phyloP scores from a whole-genome alignment of 2,113 vertebrate genomes.

The Pongo abelii region DNA sequence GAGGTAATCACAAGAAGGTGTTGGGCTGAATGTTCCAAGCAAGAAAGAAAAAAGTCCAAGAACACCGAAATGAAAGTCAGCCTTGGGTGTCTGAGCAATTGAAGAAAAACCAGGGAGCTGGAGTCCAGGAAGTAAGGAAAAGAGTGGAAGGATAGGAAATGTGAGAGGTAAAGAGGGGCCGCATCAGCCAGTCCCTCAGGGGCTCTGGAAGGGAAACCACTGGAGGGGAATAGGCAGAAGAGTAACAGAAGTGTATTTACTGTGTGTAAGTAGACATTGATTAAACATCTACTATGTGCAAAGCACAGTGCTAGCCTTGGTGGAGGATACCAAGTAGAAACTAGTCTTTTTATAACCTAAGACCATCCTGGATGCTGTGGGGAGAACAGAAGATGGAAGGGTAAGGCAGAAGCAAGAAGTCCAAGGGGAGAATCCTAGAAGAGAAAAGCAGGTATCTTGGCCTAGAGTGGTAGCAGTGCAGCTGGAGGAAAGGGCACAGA shows the following conservation, averaged over 20 bases:
- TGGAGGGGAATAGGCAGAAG: not conserved
- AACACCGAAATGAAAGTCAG: not conserved
- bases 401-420: not conserved
- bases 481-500: not conserved
- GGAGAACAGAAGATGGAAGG: not conserved
- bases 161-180: not conserved
- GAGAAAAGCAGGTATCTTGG: not conserved
- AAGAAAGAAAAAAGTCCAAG: not conserved
- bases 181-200: not conserved
- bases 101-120: not conserved
- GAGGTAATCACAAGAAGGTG: not conserved
- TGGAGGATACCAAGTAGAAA: not conserved
- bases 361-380: not conserved
- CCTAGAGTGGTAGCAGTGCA: not conserved
- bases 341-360: no score
- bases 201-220: not conserved
- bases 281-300: not conserved
- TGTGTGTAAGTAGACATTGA: not conserved
- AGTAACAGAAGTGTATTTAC: not conserved
- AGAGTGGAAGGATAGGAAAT: not conserved
- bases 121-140: not conserved
- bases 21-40: not conserved
- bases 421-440: not conserved
- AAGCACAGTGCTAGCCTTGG: not conserved
- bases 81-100: not conserved